phyloP scores from a whole-genome alignment of 2,888 invertebrate species.

The Dryococelus australis region DNA sequence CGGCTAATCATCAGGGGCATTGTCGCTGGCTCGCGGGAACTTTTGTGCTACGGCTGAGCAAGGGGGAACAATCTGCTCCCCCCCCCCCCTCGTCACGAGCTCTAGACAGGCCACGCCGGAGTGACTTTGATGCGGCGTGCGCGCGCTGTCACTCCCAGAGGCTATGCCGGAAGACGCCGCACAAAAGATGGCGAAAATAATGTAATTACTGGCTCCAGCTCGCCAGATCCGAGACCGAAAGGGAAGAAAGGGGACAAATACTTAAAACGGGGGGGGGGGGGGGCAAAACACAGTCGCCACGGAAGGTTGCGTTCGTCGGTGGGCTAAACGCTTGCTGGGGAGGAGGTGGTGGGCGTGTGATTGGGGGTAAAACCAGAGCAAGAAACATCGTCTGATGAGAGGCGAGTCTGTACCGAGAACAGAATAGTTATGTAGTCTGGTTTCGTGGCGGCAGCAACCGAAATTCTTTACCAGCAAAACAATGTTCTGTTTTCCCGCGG shows the following conservation, averaged over 20 bases:
- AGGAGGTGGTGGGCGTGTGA: neutral
- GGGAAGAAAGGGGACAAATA: no score
- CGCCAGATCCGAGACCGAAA: neutral
- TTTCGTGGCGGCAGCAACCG: no score
- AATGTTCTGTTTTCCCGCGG: no score
- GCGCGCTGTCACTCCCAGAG: slow-evolving; percentile 1
- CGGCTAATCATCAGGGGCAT: slow-evolving; percentile 1
- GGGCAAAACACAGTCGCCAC: neutral
- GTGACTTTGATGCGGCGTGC: slow-evolving; percentile 24
- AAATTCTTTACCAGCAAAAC: no score
- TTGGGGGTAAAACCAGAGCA: neutral
- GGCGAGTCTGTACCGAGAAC: no score
- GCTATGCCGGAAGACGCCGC: neutral
- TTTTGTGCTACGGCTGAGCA: neutral
- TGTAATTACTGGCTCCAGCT: neutral
- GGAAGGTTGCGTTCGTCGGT: neutral
- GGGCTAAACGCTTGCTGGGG: neutral
- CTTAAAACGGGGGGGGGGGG: neutral
- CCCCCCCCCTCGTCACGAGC: neutral
- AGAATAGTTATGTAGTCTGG: no score
- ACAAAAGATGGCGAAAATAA: slow-evolving; percentile 22
- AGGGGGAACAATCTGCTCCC: neutral
- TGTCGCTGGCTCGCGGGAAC: slow-evolving; percentile 7
- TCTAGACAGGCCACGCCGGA: slow-evolving; percentile 3
- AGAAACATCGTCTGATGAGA: neutral